Base-by-base conservation (phyloP, 2,888 invertebrate genomes). In the Halictus quadricinctus region DNA sequence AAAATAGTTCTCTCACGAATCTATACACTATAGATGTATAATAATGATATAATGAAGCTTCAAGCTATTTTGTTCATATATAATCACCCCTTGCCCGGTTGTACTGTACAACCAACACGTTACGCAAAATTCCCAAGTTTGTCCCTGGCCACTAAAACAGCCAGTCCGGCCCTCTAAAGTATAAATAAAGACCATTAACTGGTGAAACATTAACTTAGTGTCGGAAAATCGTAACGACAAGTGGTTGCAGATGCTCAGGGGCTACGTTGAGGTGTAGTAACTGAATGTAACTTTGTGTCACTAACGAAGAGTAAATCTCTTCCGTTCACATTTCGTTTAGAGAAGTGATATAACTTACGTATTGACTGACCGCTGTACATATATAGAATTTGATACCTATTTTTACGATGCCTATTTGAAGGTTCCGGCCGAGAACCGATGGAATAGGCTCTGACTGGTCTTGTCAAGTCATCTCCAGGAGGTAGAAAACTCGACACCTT, bases 381-480 rank as follows among this genome's bases (percentile, higher is more conserved):
- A 64, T n/a, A 72, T 48, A 13, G 78, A 64, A 13, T 48, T 58
- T 13, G 60, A 15, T 84, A 94, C 94, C 95, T 95, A 89, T 95
- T 95, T 88, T 94, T 94, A 36, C 94, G 92, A 88, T 94, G 93
- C 92, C 96, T 95, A 93, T 96, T 96, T 13, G 95, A 95, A 83
- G 96, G 95, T 88, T 97, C 97, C 4, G 97, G 97, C 88, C 97
- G 96, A 79, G 98, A 98, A 41, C 98, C 98, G 87, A 98, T 97
- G 46, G 98, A 98, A 95, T 98, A 98, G 1, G 98, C 97, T 89
- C 98, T 96, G 77, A 96, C 95, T n/a, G 97, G 97, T 88, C 96
- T 95, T 70, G 94, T 94, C 29, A 96, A 96, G 91, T 97, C 97
- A 88, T 96, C 96, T 60, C 96, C 95, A 0, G 96, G 95, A 13